Evolutionary conservation across 1,140 invertebrate species (phyloP), one percentile per base, ranked within the genome.

Genomic region (Ctenoplectra terminalis): DNA sequence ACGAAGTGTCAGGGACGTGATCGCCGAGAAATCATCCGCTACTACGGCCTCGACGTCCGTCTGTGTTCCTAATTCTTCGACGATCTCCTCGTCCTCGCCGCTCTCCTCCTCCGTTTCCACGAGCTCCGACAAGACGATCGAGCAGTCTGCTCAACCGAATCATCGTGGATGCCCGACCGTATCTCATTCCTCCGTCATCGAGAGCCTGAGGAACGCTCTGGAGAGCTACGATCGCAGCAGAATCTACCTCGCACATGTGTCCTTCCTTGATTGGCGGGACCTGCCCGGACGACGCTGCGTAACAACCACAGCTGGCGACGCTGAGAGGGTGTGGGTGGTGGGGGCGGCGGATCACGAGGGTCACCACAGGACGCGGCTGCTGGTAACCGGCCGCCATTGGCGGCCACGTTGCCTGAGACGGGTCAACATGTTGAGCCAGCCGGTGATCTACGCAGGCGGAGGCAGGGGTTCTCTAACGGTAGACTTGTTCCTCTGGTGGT

Each of bases 401-500:
- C 88, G 94, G 46, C 95, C 94, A 0, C 86, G 90, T 20, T 95
- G 94, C 87, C 80, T 95, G 11, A 88, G 91, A 31, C 87, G 90
- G 48, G 94, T 95, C n/a, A 95, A 95, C 87, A 95, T 95, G 94
- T 69, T 95, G 7, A 95, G 91, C 50, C 94, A 95, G 66, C 94
- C 95, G 9, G 94, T 95, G 1, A 92, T 95, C 11, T 95, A 95
- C 77, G 95, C 94, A 0, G 94, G 94, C 1, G 95, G 94, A 6
- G 94, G 94, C 15, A 92, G 92, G 11, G 94, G 94, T 8, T 88
- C 89, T 1, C 86, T 94, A 0, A 95, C 94, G 0, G 89, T 93
- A 0, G 94, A 95, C 73, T 89, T 95, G 2, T 95, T 95, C 48
- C 90, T 93, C 8, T 95, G 94, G 94, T 95, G 94, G 94, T 95